Evolutionary conservation across 2,797 vertebrate species (phyloP).

Genomic region (Xyrichtys novacula): DNA sequence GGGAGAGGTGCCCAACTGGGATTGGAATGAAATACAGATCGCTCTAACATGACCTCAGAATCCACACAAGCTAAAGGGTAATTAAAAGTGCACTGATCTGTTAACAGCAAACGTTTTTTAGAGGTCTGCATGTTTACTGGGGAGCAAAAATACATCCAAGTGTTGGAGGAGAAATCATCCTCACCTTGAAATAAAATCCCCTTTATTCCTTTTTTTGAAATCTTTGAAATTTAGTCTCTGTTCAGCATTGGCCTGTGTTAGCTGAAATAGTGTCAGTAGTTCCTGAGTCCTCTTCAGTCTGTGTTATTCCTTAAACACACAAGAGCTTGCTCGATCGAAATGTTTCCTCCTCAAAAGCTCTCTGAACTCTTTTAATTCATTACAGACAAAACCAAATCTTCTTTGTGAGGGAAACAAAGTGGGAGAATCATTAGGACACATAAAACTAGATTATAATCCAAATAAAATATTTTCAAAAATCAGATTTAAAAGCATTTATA

Average conservation of each 20-base stretch:
- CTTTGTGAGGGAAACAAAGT: background rate
- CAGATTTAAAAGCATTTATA: background rate
- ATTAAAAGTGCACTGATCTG: background rate
- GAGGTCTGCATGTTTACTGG: too few species aligned
- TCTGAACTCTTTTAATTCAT: background rate
- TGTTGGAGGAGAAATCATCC: slow-evolving; percentile 2
- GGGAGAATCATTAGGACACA: slow-evolving; percentile 5
- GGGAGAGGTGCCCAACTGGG: slow-evolving; percentile 10
- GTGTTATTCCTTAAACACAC: slow-evolving; percentile 29
- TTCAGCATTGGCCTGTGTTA: slow-evolving; percentile 39
- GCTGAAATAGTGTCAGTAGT: slow-evolving; percentile 22
- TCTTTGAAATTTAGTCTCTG: slow-evolving; percentile 11
- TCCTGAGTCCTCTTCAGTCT: slow-evolving; percentile 2
- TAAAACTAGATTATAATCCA: background rate
- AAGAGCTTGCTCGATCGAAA: slow-evolving; percentile 37
- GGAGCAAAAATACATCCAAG: slow-evolving; percentile 11
- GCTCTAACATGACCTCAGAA: slow-evolving; percentile 26
- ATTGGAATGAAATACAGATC: slow-evolving; percentile 23
- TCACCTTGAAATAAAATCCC: slow-evolving; percentile 13
- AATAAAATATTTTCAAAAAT: background rate
- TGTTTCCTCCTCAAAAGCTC: slow-evolving; percentile 9
- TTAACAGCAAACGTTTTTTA: background rate
- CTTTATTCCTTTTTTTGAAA: too few species aligned
- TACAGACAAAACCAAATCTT: background rate
- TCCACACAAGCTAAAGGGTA: slow-evolving; percentile 9